Evolutionary conservation across 2,797 vertebrate genomes (phyloP), one percentile per base, ranked within the genome.

Genomic region (Eutrigla gurnardus): DNA sequence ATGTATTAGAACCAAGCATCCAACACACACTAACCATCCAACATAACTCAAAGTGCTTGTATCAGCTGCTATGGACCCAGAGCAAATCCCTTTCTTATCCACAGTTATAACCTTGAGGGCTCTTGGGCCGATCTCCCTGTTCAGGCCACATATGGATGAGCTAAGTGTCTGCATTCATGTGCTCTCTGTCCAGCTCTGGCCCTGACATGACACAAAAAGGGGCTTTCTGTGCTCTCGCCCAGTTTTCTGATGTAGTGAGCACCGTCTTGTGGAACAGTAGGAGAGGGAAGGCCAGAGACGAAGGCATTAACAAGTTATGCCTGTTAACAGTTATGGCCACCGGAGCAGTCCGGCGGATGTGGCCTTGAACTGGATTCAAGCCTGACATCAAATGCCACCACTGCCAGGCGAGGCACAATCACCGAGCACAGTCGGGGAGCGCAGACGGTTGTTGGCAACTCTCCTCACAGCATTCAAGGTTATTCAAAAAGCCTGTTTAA

Each of bases 51-150:
- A 77, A 90, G 70, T 83, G 89, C 88, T 89, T 82, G 75, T 76
- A 88, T 92, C 88, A 92, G 89, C 91, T 86, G 63, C 73, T 81
- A 50, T 80, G 77, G 77, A 59, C 71, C 68, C 59, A 55, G 69
- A 68, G 70, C 70, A 86, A 92, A 93, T 90, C 88, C 77, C 80
- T 79, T 68, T 82, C 79, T 89, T 75, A 88, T 86, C 83, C 81
- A 78, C 73, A 80, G 80, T 86, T 89, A 85, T 87, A 88, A 91
- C 91, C 83, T 85, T 73, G 70, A 81, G 37, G 78, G 58, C 74
- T 74, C 90, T 84, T 82, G 78, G 86, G 86, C 83, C 89, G 86
- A 92, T 92, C 84, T 84, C 72, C 82, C 72, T 78, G 88, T 88
- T 90, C 84, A 76, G 68, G 77, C 54, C 79, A 86, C 75, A 86